Conservation (phyloP, 2,797 vertebrate genomes). For the Trematocara caparti region DNA sequence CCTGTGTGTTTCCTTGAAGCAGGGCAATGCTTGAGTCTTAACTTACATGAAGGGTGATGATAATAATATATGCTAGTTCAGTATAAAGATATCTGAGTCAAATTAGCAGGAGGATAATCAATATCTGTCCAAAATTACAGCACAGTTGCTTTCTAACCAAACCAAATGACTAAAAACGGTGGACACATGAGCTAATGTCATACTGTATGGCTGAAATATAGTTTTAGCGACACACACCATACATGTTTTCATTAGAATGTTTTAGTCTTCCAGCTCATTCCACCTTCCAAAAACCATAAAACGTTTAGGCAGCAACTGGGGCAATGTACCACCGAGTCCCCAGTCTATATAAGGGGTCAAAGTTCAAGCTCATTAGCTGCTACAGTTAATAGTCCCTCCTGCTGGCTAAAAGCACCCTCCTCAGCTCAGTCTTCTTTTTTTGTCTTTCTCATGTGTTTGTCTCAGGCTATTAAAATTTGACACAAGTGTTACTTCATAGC, state of each 20-base stretch:
- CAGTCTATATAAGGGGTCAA: constrained; percentile 37
- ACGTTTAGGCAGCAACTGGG: constrained; percentile 2
- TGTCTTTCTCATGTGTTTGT: constrained; percentile 13
- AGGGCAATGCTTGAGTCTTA: background rate
- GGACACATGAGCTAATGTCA: background rate
- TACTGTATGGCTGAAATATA: background rate
- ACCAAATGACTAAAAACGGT: background rate
- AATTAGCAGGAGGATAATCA: background rate
- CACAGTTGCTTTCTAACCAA: background rate
- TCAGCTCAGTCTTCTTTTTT: background rate
- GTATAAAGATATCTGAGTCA: background rate
- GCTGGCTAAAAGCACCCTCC: constrained; percentile 14
- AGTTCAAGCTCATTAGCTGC: constrained; percentile 78
- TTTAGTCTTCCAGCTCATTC: background rate
- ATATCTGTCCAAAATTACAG: background rate
- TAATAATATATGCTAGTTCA: background rate
- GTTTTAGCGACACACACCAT: background rate
- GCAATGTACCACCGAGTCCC: constrained; percentile 7
- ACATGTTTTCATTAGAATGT: background rate
- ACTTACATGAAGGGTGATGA: background rate
- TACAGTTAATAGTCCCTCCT: constrained; percentile 53
- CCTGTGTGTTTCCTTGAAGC: background rate
- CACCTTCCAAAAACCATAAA: constrained; percentile 29
- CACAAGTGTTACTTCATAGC: constrained; percentile 20
- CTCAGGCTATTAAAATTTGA: constrained; percentile 25